Base-by-base conservation (phyloP, 2,113 vertebrate genomes). In the Crotalus tigris region DNA sequence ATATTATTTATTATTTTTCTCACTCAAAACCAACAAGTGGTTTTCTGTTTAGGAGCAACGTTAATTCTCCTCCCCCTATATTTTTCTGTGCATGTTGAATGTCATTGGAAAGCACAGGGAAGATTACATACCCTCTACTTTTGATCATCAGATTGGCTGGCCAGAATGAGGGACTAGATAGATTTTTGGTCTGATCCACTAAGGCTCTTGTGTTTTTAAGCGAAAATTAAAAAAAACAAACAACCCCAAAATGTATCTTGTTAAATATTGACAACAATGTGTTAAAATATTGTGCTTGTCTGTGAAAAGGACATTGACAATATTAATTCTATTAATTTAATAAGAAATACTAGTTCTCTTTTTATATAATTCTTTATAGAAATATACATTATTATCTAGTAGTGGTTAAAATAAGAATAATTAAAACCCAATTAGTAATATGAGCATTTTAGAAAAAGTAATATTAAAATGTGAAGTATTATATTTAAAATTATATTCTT, bases 401-500 rank as follows among this genome's bases (percentile, higher is more conserved):
- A 13, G 6, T 17, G 2, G 2, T 44, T 55, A 64, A 39, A 49
- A 53, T 61, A 88, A 69, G 17, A 85, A 54, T 53, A 85, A 89
- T 44, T 8, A 91, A 61, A 23, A 90, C 11, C 13, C 90, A 2
- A 4, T 1, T 29, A 90, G 7, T 0, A 90, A 51, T 24, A 0
- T 1, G 44, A 3, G 90, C 92, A 51, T 91, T 90, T 39, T 0
- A 0, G 26, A 57, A 92, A 94, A 93, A 39, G 54, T 91, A 59
- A 0, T 94, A 96, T 91, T 94, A 85, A 90, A 95, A 92, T 91
- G 93, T 26, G 92, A 86, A 93, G 33, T 64, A 85, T 88, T 94
- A 93, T 59, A 93, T 91, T 93, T 96, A 61, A n/a, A 97, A 97
- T 98, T 98, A 96, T 97, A 98, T 97, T 96, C 44, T 69, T 33